Conservation (phyloP, 2,888 invertebrate species). For the Escarpia spicata region DNA sequence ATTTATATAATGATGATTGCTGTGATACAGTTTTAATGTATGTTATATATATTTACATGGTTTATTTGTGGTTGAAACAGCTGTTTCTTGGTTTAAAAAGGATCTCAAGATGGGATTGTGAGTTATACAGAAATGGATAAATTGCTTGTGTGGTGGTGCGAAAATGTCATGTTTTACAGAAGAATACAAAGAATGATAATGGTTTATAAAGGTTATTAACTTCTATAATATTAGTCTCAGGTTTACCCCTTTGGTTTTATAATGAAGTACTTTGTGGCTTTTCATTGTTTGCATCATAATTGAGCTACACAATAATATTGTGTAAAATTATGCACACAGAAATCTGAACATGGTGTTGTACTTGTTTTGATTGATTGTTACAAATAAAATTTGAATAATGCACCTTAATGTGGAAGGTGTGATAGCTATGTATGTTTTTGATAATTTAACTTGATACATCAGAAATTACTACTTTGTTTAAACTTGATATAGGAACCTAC, state of each 20-base stretch:
- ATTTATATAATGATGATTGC: not conserved
- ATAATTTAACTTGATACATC: too few relatives aligned
- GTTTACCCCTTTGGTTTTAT: not conserved
- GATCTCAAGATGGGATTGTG: not conserved
- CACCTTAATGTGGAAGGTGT: not conserved
- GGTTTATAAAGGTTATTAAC: not conserved
- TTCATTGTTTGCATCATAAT: not conserved
- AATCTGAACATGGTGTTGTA: constrained; percentile 13
- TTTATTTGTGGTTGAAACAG: not conserved
- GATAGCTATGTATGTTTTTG: too few relatives aligned
- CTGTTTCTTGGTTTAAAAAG: not conserved
- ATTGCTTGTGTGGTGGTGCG: not conserved
- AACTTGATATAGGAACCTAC: too few relatives aligned
- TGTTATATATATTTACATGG: not conserved
- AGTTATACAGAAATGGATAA: not conserved
- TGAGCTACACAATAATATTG: not conserved
- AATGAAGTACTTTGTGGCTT: not conserved
- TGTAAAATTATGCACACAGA: not conserved
- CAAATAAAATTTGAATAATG: not conserved
- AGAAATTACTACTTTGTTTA: too few relatives aligned
- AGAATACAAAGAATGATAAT: not conserved
- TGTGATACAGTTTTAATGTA: constrained; percentile 13
- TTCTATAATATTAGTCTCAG: constrained; percentile 6
- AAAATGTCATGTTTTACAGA: not conserved
- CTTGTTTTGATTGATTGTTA: constrained; percentile 13